Base-by-base conservation (phyloP, 2,113 vertebrate species). In the Dromiciops gliroides region DNA sequence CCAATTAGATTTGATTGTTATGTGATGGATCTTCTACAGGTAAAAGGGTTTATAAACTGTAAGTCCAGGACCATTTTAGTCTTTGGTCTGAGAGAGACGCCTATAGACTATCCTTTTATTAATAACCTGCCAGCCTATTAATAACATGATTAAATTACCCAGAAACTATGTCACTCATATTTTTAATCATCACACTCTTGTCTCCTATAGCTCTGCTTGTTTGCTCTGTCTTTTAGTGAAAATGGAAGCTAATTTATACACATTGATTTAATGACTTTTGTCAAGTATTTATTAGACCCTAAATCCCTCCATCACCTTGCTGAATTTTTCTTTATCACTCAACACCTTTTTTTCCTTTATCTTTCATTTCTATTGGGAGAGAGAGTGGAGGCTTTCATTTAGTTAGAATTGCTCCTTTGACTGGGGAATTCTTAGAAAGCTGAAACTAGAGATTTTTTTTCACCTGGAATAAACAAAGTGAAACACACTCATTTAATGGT, bases 191-290 rank as follows among this genome's bases (percentile, higher is more conserved):
- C n/a, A n/a, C n/a, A n/a, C n/a, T n/a, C n/a, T 96, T 97, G 8
- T 93, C 92, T 97, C 90, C 96, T 53, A 94, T 26, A 91, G 28
- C 90, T 95, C 44, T 89, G 89, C 91, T 92, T 52, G 44, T 91
- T 92, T 52, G 48, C 56, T 83, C 93, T 90, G 89, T 95, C 89
- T 98, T 91, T 96, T 95, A 90, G 92, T 96, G 94, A 94, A 93
- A 96, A 97, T 95, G 92, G 92, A 89, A 94, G 2, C 48, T 96
- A 93, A 96, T 97, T 98, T 93, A 94, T 89, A 44, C 8, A 48
- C 91, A 96, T 95, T 98, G 94, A 89, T 88, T 97, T 96, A 97
- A 95, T 91, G 95, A 89, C 95, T 90, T 53, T 95, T 94, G 94
- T 94, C 92, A 95, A 44, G 8, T 90, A 53, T 90, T 91, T 96